phyloP scores from a whole-genome alignment of 2,797 vertebrate species.

The Takifugu ocellatus region DNA sequence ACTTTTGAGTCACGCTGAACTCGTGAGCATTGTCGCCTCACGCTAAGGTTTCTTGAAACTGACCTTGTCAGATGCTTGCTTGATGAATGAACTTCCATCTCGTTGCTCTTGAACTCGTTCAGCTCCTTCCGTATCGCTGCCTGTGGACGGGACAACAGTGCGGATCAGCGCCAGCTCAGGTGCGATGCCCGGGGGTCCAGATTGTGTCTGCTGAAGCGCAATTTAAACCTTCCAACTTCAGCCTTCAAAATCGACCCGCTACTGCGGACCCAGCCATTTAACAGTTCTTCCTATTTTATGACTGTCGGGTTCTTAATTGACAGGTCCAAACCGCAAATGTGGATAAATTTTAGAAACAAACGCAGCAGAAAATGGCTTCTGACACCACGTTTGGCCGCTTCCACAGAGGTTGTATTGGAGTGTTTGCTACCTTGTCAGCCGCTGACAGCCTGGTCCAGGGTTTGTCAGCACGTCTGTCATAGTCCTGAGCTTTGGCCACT shows the following conservation, averaged over 20 bases:
- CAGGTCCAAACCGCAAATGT: no score
- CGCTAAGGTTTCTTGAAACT: neutral
- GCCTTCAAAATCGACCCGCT: neutral
- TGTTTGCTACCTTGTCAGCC: conserved; percentile 86
- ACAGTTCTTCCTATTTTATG: neutral
- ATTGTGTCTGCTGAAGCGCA: conserved; percentile 7
- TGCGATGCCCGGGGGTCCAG: neutral
- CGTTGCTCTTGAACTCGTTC: conserved; percentile 97
- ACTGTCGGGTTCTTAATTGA: neutral
- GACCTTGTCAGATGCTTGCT: conserved; percentile 95
- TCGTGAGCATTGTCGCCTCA: neutral
- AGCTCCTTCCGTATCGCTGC: conserved; percentile 97
- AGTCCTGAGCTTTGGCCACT: conserved; percentile 99
- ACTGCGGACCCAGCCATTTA: neutral
- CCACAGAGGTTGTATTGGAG: neutral
- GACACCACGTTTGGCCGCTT: no score
- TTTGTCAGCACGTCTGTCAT: conserved; percentile 94
- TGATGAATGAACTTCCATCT: conserved; percentile 97
- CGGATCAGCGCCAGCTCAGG: conserved; percentile 16
- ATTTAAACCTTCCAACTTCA: neutral
- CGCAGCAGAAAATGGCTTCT: no score
- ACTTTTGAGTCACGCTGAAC: conserved; percentile 26
- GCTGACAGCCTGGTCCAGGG: conserved; percentile 97
- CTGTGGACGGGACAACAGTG: conserved; percentile 61
- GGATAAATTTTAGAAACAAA: neutral